Base-by-base conservation (phyloP, 2,113 vertebrate genomes). In the Paedocypris sp. region DNA sequence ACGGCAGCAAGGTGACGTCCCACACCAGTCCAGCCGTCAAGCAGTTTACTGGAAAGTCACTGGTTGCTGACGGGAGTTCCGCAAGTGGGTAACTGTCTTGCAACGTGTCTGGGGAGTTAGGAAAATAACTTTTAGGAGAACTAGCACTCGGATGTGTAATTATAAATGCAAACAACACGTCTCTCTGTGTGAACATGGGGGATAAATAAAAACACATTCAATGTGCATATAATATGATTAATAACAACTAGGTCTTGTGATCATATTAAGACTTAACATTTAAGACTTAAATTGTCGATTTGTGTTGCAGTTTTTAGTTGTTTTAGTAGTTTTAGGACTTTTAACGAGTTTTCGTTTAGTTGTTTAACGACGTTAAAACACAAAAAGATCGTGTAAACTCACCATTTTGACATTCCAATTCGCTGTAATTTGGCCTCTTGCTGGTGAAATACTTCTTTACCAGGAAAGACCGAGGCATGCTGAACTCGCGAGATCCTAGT, bases 401-500 rank as follows among this genome's bases (percentile, higher is more conserved):
- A 96, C 94, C 91, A 53, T 85, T 83, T 74, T 84, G 90, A 76
- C 82, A 92, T 79, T 94, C 91, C 72, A 96, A 77, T 70, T 96
- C 90, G 77, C 93, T 94, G 81, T 97, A 97, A 80, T 97, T 96
- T 6, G 93, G 93, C 54, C 93, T 94, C 82, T 93, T 91, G 80
- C 82, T 91, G 29, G 89, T 84, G 70, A 93, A 90, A 50, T 91
- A 88, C 76, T 95, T 93, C 80, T 95, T 91, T 60, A 97, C 91
- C 16, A 97, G 80, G 72, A 97, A 97, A 11, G 92, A 96, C 6
- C 93, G 90, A 77, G 94, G 93, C 93, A 96, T 96, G 75, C 75
- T 88, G 73, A 73, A 62, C 58, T 50, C 49, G 38, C 33, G 1
- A 49, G 13, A 29, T 22, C 23, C 46, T 53, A 59, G 9, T 49